Percentiles rank a stretch among this genome's conserved stretches.
Conservation (phyloP, 2,797 vertebrate species). For the Cyclopterus lumpus region DNA sequence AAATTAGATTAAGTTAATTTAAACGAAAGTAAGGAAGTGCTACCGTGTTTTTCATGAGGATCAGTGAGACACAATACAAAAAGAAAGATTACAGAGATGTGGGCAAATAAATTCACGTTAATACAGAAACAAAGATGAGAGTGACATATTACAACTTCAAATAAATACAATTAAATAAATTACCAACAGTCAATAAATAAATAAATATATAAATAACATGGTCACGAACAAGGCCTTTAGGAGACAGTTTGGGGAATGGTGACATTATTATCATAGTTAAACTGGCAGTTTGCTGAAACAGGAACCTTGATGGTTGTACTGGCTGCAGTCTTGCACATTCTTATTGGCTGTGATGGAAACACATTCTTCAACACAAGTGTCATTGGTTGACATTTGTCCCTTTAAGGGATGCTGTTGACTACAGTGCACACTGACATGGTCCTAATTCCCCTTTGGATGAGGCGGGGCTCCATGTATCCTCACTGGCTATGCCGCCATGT, state of each 20-base stretch:
- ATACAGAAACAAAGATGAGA: slow-evolving; percentile 71
- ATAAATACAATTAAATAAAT: slow-evolving; percentile 91
- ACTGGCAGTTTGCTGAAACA: slow-evolving; percentile 57
- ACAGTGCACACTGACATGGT: slow-evolving; percentile 67
- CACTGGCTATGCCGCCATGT: slow-evolving; percentile 46
- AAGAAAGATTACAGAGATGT: slow-evolving; percentile 57
- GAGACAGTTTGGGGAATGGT: slow-evolving; percentile 50
- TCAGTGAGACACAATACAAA: slow-evolving; percentile 65
- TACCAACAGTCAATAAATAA: slow-evolving; percentile 87
- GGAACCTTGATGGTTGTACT: slow-evolving; percentile 55
- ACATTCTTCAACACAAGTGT: slow-evolving; percentile 64
- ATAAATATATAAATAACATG: slow-evolving; percentile 90
- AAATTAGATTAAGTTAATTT: slow-evolving; percentile 53
- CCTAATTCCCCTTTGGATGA: slow-evolving; percentile 60
- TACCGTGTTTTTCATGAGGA: slow-evolving; percentile 67
- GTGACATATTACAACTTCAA: slow-evolving; percentile 78
- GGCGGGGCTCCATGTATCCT: slow-evolving; percentile 40
- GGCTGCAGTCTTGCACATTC: slow-evolving; percentile 64
- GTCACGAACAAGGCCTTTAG: slow-evolving; percentile 70
- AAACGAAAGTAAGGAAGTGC: slow-evolving; percentile 75
- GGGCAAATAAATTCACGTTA: slow-evolving; percentile 74
- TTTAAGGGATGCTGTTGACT: slow-evolving; percentile 65
- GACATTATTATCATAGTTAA: slow-evolving; percentile 55
- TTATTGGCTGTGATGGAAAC: slow-evolving; percentile 63
- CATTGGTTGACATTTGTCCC: slow-evolving; percentile 60